Conservation (phyloP, 2,888 invertebrate species). For the Hydriomena furcata region DNA sequence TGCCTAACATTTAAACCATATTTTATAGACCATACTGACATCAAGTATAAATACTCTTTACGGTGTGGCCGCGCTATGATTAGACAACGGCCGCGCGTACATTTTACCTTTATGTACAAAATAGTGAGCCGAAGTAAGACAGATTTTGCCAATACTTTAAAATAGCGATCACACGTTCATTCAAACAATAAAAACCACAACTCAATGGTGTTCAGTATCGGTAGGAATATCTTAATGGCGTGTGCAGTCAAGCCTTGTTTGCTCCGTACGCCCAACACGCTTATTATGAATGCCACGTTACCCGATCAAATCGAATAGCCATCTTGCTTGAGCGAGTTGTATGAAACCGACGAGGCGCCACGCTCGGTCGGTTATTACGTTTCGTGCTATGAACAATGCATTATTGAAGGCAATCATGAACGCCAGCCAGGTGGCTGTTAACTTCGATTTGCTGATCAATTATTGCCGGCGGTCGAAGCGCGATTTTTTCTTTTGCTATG, state of each 20-base stretch:
- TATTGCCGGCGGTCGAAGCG: constrained; percentile 53
- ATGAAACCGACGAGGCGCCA: constrained; percentile 32
- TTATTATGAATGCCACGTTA: constrained; percentile 53
- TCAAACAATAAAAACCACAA: constrained; percentile 52
- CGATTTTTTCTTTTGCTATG: constrained; percentile 35
- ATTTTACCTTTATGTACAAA: no score
- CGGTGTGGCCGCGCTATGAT: no score
- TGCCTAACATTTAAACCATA: no score
- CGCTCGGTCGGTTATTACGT: constrained; percentile 49
- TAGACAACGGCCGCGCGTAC: no score
- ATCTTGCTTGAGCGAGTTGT: constrained; percentile 22
- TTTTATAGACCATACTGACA: no score
- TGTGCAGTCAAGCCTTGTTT: constrained; percentile 69
- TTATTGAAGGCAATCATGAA: constrained; percentile 73
- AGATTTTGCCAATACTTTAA: not conserved
- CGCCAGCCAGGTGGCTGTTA: constrained; percentile 66
- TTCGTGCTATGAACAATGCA: constrained; percentile 67
- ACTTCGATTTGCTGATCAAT: constrained; percentile 71
- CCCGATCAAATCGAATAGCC: constrained; percentile 42
- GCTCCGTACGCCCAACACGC: constrained; percentile 53
- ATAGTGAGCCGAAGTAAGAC: no score
- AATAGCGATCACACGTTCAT: constrained; percentile 1
- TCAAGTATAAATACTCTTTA: no score
- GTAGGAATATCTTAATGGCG: constrained; percentile 68
- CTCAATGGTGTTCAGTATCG: constrained; percentile 55